A percentile compares a stretch with the other conserved stretches of the same genome.
phyloP scores from a whole-genome alignment of 2,888 invertebrate species.

The Brassicogethes aeneus region DNA sequence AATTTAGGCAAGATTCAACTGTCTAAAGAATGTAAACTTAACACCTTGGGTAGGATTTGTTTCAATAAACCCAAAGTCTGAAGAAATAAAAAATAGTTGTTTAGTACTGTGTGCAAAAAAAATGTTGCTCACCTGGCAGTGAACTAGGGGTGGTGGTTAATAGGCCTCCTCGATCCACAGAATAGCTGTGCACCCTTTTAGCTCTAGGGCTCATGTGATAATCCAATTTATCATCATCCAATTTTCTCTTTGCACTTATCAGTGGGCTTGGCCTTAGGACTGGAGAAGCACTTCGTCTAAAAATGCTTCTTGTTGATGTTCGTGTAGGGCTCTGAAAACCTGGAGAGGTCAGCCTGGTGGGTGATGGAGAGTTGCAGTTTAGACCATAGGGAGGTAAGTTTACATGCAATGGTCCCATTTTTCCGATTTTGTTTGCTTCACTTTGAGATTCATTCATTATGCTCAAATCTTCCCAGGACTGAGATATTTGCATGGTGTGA shows the following conservation, averaged over 20 bases:
- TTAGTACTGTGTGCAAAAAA: background rate
- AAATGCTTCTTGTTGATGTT: conserved; percentile 53
- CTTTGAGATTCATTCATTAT: conserved; percentile 52
- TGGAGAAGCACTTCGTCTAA: conserved; percentile 79
- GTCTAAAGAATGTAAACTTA: too few relatives aligned
- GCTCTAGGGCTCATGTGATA: conserved; percentile 37
- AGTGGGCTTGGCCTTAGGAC: conserved; percentile 72
- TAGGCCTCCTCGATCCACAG: conserved; percentile 33
- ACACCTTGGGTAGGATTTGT: too few relatives aligned
- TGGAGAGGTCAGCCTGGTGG: conserved; percentile 33
- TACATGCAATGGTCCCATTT: conserved; percentile 42
- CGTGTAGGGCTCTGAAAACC: conserved; percentile 60
- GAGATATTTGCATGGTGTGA: conserved; percentile 87
- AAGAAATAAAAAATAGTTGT: too few relatives aligned
- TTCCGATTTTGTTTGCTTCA: conserved; percentile 33
- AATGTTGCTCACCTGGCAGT: conserved; percentile 11
- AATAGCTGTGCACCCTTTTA: conserved; percentile 40
- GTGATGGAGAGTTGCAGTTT: conserved; percentile 37
- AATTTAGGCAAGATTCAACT: too few relatives aligned
- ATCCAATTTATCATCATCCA: conserved; percentile 46
- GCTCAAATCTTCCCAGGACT: conserved; percentile 88
- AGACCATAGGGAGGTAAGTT: conserved; percentile 38
- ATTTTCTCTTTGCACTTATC: conserved; percentile 60
- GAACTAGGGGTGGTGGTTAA: conserved; percentile 33
- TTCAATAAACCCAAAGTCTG: too few relatives aligned